Conservation (phyloP, 2,888 invertebrate species). For the Aleiodes testaceus region DNA sequence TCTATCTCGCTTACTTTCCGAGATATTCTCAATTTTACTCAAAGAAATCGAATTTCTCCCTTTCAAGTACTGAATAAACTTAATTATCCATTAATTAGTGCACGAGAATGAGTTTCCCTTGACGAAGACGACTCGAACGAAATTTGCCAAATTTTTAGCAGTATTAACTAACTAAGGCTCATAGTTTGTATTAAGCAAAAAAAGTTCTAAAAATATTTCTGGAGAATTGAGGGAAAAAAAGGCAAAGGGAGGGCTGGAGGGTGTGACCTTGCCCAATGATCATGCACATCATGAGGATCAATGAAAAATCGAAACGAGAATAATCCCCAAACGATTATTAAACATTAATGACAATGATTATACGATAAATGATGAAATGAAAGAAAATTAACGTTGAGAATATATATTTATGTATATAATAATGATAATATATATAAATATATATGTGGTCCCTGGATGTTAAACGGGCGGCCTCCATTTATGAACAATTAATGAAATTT, state of each 20-base stretch:
- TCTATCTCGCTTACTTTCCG: too few species aligned
- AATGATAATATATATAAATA: conserved; percentile 40
- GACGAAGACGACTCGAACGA: too few species aligned
- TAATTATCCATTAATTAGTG: background rate
- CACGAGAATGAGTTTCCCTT: too few species aligned
- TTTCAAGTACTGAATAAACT: too few species aligned
- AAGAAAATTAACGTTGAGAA: conserved; percentile 33
- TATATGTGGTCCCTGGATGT: conserved; percentile 64
- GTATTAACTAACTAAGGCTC: conserved; percentile 56
- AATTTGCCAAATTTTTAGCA: conserved; percentile 52
- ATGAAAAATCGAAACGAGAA: conserved; percentile 32
- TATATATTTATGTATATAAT: conserved; percentile 38
- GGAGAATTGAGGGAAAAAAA: conserved; percentile 21
- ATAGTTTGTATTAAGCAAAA: conserved; percentile 7
- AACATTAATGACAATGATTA: conserved; percentile 44
- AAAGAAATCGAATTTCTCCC: too few species aligned
- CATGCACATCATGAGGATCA: conserved; percentile 1
- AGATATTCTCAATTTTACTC: too few species aligned
- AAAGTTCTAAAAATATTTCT: conserved; percentile 49
- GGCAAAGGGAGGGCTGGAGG: conserved; percentile 43
- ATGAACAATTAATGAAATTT: conserved; percentile 70
- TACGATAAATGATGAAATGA: conserved; percentile 40
- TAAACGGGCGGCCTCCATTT: conserved; percentile 66
- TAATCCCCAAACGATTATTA: conserved; percentile 2
- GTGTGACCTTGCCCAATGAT: conserved; percentile 44